phyloP scores from a whole-genome alignment of 2,797 vertebrate genomes.

The Chanos chanos region DNA sequence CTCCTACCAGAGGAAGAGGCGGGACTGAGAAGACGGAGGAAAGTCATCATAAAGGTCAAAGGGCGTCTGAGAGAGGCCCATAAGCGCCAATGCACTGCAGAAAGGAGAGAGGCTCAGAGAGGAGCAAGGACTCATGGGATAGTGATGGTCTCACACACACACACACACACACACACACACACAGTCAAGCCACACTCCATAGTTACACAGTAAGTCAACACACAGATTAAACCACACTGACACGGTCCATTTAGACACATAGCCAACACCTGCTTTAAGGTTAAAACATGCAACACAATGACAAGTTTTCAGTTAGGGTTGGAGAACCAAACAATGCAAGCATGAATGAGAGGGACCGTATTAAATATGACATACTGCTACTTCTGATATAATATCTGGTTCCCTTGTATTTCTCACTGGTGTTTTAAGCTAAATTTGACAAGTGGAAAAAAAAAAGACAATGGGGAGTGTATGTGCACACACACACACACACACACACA shows the following conservation, averaged over 20 bases:
- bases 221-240: too few relatives aligned
- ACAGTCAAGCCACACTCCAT: slow-evolving; percentile 1
- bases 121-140: slow-evolving; percentile 5
- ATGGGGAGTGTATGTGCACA: not conserved
- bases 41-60: slow-evolving; percentile 21
- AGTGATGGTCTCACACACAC: not conserved
- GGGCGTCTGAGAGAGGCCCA: slow-evolving; percentile 20
- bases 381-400: too few relatives aligned
- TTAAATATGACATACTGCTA: too few relatives aligned
- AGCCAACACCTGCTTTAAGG: too few relatives aligned
- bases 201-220: slow-evolving; percentile 13
- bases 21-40: slow-evolving; percentile 10
- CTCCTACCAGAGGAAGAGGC: slow-evolving; percentile 39
- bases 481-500: slow-evolving; percentile 19
- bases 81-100: slow-evolving; percentile 23
- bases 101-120: slow-evolving; percentile 25
- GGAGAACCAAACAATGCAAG: too few relatives aligned
- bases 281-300: too few relatives aligned
- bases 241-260: too few relatives aligned
- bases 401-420: too few relatives aligned
- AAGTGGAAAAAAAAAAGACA: not conserved
- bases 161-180: not conserved
- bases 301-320: too few relatives aligned
- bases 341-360: too few relatives aligned
- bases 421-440: not conserved